A percentile compares a stretch with the other conserved stretches of the same genome.
These are phyloP conservation scores for Drosophila nigrodunni DNA, from an alignment of 1,140 invertebrate species.

Conservation along the genomic window DNA sequence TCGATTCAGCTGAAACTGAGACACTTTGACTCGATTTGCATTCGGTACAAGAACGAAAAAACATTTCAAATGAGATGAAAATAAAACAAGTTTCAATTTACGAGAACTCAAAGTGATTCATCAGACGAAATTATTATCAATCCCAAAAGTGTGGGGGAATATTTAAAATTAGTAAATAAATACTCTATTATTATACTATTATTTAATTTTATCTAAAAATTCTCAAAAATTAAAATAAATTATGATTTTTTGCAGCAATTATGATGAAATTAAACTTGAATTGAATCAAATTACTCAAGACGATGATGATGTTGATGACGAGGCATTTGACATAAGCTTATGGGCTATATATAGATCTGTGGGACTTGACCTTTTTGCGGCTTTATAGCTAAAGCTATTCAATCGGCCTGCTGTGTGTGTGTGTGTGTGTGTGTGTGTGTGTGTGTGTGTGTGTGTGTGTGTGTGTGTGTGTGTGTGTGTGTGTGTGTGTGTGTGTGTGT, in stretches of 20 bases:
- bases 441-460: slow-evolving; percentile 15
- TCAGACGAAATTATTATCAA: slow-evolving; percentile 44
- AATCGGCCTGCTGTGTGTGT: background rate
- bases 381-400: slow-evolving; percentile 36
- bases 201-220: slow-evolving; percentile 45
- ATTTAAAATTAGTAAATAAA: slow-evolving; percentile 27
- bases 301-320: slow-evolving; percentile 36
- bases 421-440: slow-evolving; percentile 11
- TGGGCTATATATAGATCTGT: slow-evolving; percentile 64
- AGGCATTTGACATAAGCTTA: slow-evolving; percentile 51
- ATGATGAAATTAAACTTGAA: slow-evolving; percentile 62
- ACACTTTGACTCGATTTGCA: slow-evolving; percentile 29
- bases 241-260: slow-evolving; percentile 51
- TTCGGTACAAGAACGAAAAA: slow-evolving; percentile 30
- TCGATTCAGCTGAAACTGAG: slow-evolving; percentile 5
- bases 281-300: slow-evolving; percentile 45
- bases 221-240: slow-evolving; percentile 47
- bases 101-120: slow-evolving; percentile 57
- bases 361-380: slow-evolving; percentile 62
- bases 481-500: background rate
- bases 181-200: slow-evolving; percentile 13
- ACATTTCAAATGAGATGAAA: slow-evolving; percentile 22
- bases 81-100: slow-evolving; percentile 34
- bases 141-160: slow-evolving; percentile 3
- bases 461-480: slow-evolving; percentile 15